phyloP scores from a whole-genome alignment of 1,140 invertebrate genomes.

The Temnothorax nylanderi region DNA sequence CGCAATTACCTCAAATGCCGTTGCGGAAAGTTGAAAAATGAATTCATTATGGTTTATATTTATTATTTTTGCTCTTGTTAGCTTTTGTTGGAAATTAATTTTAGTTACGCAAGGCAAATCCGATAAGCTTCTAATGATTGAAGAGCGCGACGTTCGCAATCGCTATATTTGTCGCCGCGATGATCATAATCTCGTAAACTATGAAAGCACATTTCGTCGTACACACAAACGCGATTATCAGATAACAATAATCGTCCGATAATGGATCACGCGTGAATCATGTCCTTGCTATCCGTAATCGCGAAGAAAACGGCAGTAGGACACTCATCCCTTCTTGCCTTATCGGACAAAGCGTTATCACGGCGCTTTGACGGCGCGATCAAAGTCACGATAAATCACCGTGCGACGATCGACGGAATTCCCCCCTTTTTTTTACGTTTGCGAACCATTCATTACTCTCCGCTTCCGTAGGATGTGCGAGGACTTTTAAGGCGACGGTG shows the following conservation, averaged over 20 bases:
- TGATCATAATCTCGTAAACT: slow-evolving; percentile 12
- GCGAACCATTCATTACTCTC: slow-evolving; percentile 15
- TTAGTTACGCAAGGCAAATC: neutral
- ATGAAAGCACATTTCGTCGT: slow-evolving; percentile 10
- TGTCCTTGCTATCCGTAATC: slow-evolving; percentile 1
- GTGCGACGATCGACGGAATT: slow-evolving; percentile 1
- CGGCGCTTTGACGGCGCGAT: slow-evolving; percentile 32
- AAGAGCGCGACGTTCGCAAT: neutral
- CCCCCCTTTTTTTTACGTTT: neutral
- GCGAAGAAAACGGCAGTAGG: neutral
- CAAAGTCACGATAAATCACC: slow-evolving; percentile 42
- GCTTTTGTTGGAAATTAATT: neutral
- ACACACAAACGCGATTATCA: slow-evolving; percentile 7
- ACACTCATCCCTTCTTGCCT: neutral
- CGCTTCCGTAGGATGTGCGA: slow-evolving; percentile 48
- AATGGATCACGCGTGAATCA: slow-evolving; percentile 8
- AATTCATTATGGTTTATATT: neutral
- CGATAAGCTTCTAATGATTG: neutral
- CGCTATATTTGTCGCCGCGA: neutral
- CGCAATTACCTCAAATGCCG: neutral
- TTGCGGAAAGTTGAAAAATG: neutral
- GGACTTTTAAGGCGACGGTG: slow-evolving; percentile 33
- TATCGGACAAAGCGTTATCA: slow-evolving; percentile 38
- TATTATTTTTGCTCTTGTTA: neutral
- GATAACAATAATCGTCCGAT: slow-evolving; percentile 30